Percentiles rank a stretch among this genome's conserved stretches.
phyloP scores from a whole-genome alignment of 1,140 invertebrate genomes.

The Neocloeon triangulifer region DNA sequence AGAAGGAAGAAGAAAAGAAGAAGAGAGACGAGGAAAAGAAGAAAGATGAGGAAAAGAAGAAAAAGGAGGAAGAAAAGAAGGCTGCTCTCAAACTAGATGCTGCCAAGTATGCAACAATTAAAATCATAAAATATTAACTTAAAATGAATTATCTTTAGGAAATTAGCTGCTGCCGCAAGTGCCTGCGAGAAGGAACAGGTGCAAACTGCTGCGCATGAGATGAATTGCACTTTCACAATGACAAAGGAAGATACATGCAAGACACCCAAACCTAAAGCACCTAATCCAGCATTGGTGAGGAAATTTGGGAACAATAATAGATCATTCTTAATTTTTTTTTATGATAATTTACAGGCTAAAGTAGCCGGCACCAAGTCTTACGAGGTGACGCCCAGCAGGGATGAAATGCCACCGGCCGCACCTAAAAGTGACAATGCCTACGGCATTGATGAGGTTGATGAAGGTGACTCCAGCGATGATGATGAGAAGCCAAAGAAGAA shows the following conservation, averaged over 20 bases:
- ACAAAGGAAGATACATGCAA: background rate
- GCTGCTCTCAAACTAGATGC: constrained; percentile 2
- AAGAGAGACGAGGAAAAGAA: constrained; percentile 4
- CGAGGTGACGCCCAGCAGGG: constrained; percentile 15
- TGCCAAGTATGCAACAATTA: constrained; percentile 1
- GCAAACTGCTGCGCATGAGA: background rate
- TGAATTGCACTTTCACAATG: background rate
- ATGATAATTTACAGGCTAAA: background rate
- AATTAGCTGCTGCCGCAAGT: too few species aligned
- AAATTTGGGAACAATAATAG: background rate
- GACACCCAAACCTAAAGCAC: background rate
- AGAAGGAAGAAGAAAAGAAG: constrained; percentile 4
- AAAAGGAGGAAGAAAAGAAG: constrained; percentile 7
- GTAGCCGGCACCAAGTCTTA: constrained; percentile 10
- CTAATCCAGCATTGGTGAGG: background rate
- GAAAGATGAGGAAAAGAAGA: constrained; percentile 3
- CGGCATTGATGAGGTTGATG: constrained; percentile 20
- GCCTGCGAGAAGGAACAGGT: too few species aligned
- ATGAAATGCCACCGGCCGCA: constrained; percentile 8
- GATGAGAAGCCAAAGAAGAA: constrained; percentile 23
- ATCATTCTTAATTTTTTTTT: too few species aligned
- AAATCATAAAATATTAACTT: too few species aligned
- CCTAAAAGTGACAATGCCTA: constrained; percentile 16
- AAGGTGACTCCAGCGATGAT: constrained; percentile 26
- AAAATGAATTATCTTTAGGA: too few species aligned